Evolutionary conservation across 23 tunicate genomes (phyloP).

Genomic region (Trididemnum clinides): DNA sequence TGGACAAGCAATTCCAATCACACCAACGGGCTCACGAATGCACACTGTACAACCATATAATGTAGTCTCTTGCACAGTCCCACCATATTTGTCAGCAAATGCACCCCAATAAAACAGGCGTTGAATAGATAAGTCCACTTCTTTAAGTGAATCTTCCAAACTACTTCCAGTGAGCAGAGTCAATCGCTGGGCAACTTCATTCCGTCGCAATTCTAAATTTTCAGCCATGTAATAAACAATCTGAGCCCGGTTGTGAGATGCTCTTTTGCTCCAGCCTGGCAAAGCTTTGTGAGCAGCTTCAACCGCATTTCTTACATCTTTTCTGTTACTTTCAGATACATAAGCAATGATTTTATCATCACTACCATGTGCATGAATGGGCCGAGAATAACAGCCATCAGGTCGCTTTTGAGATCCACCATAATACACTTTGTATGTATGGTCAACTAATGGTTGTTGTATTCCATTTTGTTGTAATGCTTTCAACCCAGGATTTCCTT

Average conservation of each 20-base stretch:
- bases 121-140: conserved; percentile 86
- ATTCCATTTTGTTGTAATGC: conserved; percentile 51
- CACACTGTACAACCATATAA: conserved; percentile 93
- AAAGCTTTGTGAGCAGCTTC: conserved; percentile 95
- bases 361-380: conserved; percentile 25
- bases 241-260: conserved; percentile 97
- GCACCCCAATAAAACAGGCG: conserved; percentile 98
- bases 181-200: conserved; percentile 70
- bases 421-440: conserved; percentile 93
- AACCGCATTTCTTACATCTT: conserved; percentile 96
- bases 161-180: conserved; percentile 60
- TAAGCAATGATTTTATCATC: conserved; percentile 14
- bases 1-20: conserved; percentile 97
- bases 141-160: conserved; percentile 26
- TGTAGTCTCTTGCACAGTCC: conserved; percentile 93
- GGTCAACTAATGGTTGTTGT: conserved; percentile 68
- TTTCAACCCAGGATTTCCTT: conserved; percentile 37
- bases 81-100: conserved; percentile 96
- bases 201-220: conserved; percentile 79
- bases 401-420: conserved; percentile 97
- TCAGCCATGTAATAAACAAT: conserved; percentile 98
- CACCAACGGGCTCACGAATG: conserved; percentile 95
- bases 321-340: conserved; percentile 79
- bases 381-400: conserved; percentile 88
- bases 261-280: conserved; percentile 98